Conservation (phyloP, 2,888 invertebrate species). For the Endomychus coccineus region DNA sequence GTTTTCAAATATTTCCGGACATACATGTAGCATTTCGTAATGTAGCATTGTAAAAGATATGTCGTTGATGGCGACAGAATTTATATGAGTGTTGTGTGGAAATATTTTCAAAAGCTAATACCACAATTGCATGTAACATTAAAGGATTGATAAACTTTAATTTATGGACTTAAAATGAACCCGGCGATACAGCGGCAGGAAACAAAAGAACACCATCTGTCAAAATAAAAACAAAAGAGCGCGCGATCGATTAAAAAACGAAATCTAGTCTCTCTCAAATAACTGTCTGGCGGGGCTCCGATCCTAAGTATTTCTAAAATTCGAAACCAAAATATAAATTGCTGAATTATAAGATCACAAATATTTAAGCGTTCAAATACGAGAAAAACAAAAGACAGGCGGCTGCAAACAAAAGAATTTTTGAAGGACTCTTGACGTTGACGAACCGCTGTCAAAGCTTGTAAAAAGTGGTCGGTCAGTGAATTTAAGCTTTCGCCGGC, state of each 20-base stretch:
- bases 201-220: conserved; percentile 18
- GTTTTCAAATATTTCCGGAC: too few relatives aligned
- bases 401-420: conserved; percentile 35
- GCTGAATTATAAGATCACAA: conserved; percentile 33
- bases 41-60: too few relatives aligned
- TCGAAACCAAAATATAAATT: conserved; percentile 35
- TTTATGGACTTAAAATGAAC: conserved; percentile 10
- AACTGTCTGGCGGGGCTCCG: conserved; percentile 21
- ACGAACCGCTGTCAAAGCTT: conserved; percentile 28
- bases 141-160: too few relatives aligned
- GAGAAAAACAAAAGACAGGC: conserved; percentile 20
- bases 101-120: too few relatives aligned
- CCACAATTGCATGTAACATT: too few relatives aligned
- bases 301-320: conserved; percentile 35
- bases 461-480: conserved; percentile 17
- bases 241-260: conserved; percentile 17
- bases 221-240: conserved; percentile 26
- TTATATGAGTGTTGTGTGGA: too few relatives aligned
- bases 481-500: background rate
- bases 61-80: too few relatives aligned
- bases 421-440: conserved; percentile 38
- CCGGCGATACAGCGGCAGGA: conserved; percentile 3
- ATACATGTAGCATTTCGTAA: too few relatives aligned
- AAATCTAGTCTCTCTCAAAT: conserved; percentile 21
- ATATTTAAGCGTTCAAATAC: conserved; percentile 25